Base-by-base conservation (phyloP, 2,113 vertebrate genomes). In the Otocyon megalotis region DNA sequence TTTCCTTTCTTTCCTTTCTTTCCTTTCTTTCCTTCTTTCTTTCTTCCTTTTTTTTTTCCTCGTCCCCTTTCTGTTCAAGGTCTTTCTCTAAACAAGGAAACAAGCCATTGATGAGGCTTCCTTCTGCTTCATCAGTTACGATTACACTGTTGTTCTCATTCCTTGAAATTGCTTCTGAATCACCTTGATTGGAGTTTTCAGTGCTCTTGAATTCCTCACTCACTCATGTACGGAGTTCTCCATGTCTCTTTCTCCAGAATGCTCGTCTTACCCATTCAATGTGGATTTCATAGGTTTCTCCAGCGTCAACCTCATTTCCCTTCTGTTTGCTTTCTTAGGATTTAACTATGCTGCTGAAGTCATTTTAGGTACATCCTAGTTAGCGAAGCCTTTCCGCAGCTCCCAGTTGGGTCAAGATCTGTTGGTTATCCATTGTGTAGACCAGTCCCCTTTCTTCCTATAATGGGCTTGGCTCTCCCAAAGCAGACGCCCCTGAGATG, bases 121-220 rank as follows among this genome's bases (percentile, higher is more conserved):
- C 92, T 71, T 96, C 87, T 92, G 67, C 74, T 90, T 63, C 35
- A 79, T 71, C 63, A 96, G 90, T 94, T 86, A 69, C 63, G 95
- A 20, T 96, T 90, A 93, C 43, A 12, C 58, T 1, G n/a, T 79
- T 60, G 30, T 97, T 93, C 88, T 92, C 63, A 1, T 79, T 92
- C 35, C 30, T 93, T 77, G 67, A 90, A 80, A 96, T 96, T 79
- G 77, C 90, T 84, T 80, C 74, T 19, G 22, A 81, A 93, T 97
- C 95, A 97, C 90, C 89, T 95, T 97, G 97, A 95, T 96, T 96
- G 80, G 92, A 90, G 69, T 92, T 94, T 93, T 94, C 26, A 4
- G 28, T 26, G 58, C 80, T 89, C 32, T 87, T 56, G 13, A 81
- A 65, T 90, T 77, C 80, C 69, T 93, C 97, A 60, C 67, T 72